Base-by-base conservation (phyloP, 1,140 invertebrate genomes). In the Brachionus manjavacas region DNA sequence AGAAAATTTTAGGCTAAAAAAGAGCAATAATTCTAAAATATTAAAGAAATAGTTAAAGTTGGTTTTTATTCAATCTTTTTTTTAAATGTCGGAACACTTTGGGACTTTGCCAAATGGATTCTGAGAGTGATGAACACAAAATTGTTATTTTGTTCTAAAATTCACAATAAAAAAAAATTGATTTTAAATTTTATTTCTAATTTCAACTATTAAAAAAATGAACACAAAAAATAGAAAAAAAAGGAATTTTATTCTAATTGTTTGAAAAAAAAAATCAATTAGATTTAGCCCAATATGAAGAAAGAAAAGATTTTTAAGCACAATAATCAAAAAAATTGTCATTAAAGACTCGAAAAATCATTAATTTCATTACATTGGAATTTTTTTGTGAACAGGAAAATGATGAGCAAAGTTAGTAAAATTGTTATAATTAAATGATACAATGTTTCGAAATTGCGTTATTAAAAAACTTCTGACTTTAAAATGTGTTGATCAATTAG, bases 291-390 rank as follows among this genome's bases (percentile, higher is more conserved):
- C 66, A 68, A 68, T 39, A 72, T 72, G 68, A 72, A 72, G 68
- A 72, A 72, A 72, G 39, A 72, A 72, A 72, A 39, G 68, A 68
- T 68, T 68, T 68, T 28, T 68, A 68, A 68, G 66, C 66, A 68
- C 25, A 14, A 68, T 31, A 31, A 31, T 68, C 31, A 31, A 31
- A 31, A 31, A 31, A 14, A n/a, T 68, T 68, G 66, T 31, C 25
- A 68, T 39, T 31, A 28, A 68, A 68, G 31, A 68, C 66, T 68
- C 25, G 31, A 68, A 68, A 68, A 68, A 68, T 68, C 66, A 31
- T 31, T 68, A 31, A 14, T 68, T 68, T 68, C 66, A 68, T 68
- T 68, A 68, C 11, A 68, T 68, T 68, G 66, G 66, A 68, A 68
- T 68, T 11, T n/a, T 23, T 68, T 12, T 23, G 16, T 20, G 20